Evolutionary conservation across 2,797 vertebrate species (phyloP), one percentile per base, ranked within the genome.

Genomic region (Amniataba percoides): DNA sequence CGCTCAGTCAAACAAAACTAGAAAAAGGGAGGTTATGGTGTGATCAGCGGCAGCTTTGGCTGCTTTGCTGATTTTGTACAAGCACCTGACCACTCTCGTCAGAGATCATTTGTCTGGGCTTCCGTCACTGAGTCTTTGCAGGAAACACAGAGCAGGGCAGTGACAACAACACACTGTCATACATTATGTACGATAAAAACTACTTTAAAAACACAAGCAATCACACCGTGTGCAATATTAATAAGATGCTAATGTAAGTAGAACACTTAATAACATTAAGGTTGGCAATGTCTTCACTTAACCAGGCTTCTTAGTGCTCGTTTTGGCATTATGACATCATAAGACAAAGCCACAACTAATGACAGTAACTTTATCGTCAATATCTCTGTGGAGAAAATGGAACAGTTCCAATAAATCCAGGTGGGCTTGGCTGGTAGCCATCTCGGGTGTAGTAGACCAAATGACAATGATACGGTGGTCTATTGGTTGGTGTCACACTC

Each of bases 211-310:
- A 19, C 46, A 63, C 21, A 49, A 78, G 27, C 48, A 65, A 49
- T 71, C 36, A 42, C 42, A 16, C 46, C 19, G 51, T 21, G 57
- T 80, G 73, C 71, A 87, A 77, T 83, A 87, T 87, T 87, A 80
- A 79, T 88, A 79, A 80, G 81, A 77, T 56, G 12, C 77, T 85
- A 83, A 82, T 81, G 57, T 16, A 52, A 59, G 56, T 43, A n/a
- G 42, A 77, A 69, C 81, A 80, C 71, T 77, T 75, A 71, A 81
- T 75, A 76, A 46, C 67, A 59, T 77, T 69, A 74, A 49, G 12
- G 36, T 45, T 48, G 68, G 27, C 76, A 34, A 3, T 39, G 59
- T 42, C 1, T 23, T 55, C 63, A 16, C 65, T 83, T 87, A 82
- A 85, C 51, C 71, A 82, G 58, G 45, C 71, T 63, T 31, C 49